Base-by-base conservation (phyloP, 2,888 invertebrate genomes). In the Itoplectis maculator region DNA sequence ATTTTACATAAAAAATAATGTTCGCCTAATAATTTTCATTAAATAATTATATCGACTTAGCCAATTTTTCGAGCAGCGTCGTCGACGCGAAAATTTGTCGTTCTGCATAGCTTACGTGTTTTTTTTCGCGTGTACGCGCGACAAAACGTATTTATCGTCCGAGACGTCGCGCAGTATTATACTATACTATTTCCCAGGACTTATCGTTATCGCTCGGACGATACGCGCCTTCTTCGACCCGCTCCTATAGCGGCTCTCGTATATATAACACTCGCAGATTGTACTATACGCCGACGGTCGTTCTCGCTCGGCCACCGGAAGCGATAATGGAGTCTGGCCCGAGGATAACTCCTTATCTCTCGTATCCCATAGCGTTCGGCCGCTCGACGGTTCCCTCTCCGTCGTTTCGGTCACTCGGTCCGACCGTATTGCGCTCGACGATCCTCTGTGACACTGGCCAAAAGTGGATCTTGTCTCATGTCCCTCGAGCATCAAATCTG, bases 381-480 rank as follows among this genome's bases (percentile, higher is more conserved):
- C 59, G 49, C 54, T 73, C 59, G 70, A 45, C 73, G 61, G 47
- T 61, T 69, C 49, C 59, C 40, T 51, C 37, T 51, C 37, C 59
- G 35, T 49, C 65, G 35, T 42, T 68, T n/a, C 18, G 51, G 89
- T 89, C 86, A 88, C 88, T 90, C 87, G 75, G 54, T 70, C n/a
- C 61, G 40, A 63, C 61, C 7, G 2, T n/a, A n/a, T n/a, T n/a
- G n/a, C 40, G 18, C 18, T 40, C 20, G 11, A 15, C 61, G 20
- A 63, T 63, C 29, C n/a, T 59, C 35, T 7, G 13, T n/a, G n/a
- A 40, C 40, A 40, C 20, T 18, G 37, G 5, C 13, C 61, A 63
- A 15, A 40, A 18, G 0, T 63, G n/a, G 3, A 54, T 54, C 54
- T 23, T 54, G 3, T 8, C 0, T 59, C 56, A n/a, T 35, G 35